phyloP scores from a whole-genome alignment of 2,113 vertebrate genomes.

The Corvus cornix region DNA sequence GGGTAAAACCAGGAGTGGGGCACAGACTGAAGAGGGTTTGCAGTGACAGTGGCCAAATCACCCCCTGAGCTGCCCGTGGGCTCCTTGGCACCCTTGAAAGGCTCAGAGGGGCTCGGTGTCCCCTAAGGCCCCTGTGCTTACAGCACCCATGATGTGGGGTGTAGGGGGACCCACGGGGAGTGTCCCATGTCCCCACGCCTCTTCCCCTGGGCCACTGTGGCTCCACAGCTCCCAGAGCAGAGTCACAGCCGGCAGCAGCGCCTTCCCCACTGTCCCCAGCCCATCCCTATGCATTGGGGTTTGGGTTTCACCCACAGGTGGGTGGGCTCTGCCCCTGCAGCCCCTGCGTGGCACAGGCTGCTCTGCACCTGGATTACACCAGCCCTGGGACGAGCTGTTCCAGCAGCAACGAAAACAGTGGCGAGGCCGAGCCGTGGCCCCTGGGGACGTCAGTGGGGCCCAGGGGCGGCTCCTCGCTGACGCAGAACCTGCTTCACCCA shows the following conservation, averaged over 20 bases:
- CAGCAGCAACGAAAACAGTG: not conserved
- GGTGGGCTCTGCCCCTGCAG: not conserved
- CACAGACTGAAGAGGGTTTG: not conserved
- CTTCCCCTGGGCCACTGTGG: not conserved
- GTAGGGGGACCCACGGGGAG: fast-evolving
- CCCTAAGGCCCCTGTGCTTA: not conserved
- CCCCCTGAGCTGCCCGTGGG: fast-evolving
- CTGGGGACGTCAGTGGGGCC: not conserved
- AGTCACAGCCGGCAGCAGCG: not conserved
- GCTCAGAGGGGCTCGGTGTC: fast-evolving
- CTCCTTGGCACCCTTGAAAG: not conserved
- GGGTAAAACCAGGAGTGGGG: not conserved
- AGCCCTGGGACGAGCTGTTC: slow-evolving; percentile 7
- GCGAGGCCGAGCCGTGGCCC: fast-evolving
- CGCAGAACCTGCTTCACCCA: not conserved
- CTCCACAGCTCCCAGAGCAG: not conserved
- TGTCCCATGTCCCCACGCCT: fast-evolving
- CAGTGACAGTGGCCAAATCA: not conserved
- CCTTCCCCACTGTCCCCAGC: not conserved
- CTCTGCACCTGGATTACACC: not conserved
- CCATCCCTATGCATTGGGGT: not conserved
- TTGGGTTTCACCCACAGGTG: not conserved
- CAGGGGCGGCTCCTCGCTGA: not conserved
- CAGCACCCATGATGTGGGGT: fast-evolving
- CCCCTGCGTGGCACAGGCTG: not conserved